Evolutionary conservation across 2,113 vertebrate species (phyloP).

Genomic region (Eira barbara): DNA sequence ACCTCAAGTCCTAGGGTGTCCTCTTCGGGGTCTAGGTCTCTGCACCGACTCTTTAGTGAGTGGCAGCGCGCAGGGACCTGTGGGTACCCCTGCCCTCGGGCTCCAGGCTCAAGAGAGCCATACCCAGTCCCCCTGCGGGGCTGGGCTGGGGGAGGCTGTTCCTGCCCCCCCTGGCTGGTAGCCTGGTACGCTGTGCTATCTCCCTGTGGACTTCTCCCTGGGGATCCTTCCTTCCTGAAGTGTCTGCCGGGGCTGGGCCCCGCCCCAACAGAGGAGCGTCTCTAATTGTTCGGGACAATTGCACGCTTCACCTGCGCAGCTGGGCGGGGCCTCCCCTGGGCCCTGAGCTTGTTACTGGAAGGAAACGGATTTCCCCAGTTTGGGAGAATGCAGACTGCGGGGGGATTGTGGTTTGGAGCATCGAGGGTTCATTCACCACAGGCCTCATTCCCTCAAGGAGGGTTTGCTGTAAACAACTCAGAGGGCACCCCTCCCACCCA

Average conservation of each 20-base stretch:
- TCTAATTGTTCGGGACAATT: neutral
- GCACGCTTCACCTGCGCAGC: neutral
- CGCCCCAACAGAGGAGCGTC: accelerated
- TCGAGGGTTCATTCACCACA: neutral
- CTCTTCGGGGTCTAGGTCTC: neutral
- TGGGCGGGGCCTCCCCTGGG: neutral
- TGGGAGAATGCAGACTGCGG: neutral
- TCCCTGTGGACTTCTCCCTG: neutral
- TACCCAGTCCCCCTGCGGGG: neutral
- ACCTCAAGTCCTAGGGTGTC: too few species aligned
- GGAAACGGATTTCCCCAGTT: neutral
- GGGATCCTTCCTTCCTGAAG: neutral
- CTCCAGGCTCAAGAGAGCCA: neutral
- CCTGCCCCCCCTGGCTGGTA: accelerated
- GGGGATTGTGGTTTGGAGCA: neutral
- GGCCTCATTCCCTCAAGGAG: neutral
- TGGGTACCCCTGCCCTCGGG: neutral
- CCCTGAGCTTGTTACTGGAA: neutral
- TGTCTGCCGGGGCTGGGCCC: too few species aligned
- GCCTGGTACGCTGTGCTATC: too few species aligned
- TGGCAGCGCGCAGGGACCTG: neutral
- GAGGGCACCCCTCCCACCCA: neutral
- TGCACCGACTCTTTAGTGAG: neutral
- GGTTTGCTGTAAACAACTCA: neutral
- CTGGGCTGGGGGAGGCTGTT: neutral